Evolutionary conservation across 2,888 invertebrate genomes (phyloP).

Genomic region (Linnaemya tessellans): DNA sequence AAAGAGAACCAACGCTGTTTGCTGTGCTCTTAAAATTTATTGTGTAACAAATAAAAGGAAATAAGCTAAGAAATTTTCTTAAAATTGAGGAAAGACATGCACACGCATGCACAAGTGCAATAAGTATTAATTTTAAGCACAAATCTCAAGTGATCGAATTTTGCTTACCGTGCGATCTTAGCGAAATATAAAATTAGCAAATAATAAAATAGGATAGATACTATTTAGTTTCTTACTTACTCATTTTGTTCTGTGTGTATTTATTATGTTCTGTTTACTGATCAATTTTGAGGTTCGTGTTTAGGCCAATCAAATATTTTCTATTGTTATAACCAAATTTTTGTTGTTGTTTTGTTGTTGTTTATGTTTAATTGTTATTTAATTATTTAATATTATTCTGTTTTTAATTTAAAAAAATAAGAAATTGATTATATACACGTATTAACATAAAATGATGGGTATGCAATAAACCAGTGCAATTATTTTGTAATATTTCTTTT

Average conservation of each 20-base stretch:
- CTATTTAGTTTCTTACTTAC: slow-evolving; percentile 75
- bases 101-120: no score
- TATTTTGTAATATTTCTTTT: slow-evolving; percentile 7
- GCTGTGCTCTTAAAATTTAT: no score
- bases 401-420: slow-evolving; percentile 2
- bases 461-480: slow-evolving; percentile 44
- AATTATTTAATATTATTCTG: slow-evolving; percentile 3
- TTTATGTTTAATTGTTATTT: slow-evolving; percentile 14
- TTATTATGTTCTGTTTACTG: slow-evolving; percentile 36
- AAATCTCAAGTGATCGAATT: no score
- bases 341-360: not conserved
- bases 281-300: slow-evolving; percentile 45
- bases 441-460: slow-evolving; percentile 18
- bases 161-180: no score
- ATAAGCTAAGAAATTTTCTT: no score
- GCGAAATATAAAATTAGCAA: not conserved
- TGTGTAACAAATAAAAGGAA: no score
- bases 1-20: no score
- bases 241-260: slow-evolving; percentile 74
- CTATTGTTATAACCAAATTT: slow-evolving; percentile 26
- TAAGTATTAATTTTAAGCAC: no score
- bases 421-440: slow-evolving; percentile 10
- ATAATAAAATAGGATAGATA: not conserved
- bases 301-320: slow-evolving; percentile 49
- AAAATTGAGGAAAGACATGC: no score